Conservation (phyloP, 2,113 vertebrate genomes). For the Myrmecobius fasciatus region DNA sequence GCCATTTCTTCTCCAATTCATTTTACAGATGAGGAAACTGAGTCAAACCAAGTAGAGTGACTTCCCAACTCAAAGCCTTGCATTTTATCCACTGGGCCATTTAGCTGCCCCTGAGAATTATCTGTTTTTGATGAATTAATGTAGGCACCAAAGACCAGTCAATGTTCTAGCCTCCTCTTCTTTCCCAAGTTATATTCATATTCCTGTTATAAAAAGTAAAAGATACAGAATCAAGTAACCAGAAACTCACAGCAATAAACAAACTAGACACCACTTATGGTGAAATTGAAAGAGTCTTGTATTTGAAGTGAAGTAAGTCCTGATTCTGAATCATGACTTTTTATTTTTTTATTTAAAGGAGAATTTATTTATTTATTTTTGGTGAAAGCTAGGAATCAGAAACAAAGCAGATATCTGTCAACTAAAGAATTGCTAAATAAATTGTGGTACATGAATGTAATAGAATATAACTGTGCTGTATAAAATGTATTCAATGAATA, state of each 20-base stretch:
- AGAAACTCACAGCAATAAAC: neutral
- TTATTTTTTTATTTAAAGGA: neutral
- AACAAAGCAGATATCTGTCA: too few relatives aligned
- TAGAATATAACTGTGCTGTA: too few relatives aligned
- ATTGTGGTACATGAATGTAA: too few relatives aligned
- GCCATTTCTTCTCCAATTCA: neutral
- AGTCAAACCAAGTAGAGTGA: neutral
- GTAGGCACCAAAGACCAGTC: neutral
- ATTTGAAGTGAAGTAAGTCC: neutral
- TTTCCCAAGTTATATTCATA: neutral
- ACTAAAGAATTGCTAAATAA: too few relatives aligned
- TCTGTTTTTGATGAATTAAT: neutral
- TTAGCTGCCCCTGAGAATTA: neutral
- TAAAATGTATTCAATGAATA: too few relatives aligned
- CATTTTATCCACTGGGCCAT: neutral
- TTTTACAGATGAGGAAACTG: neutral
- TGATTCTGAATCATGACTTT: neutral
- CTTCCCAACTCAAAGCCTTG: neutral
- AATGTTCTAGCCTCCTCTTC: neutral
- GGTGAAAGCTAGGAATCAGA: too few relatives aligned
- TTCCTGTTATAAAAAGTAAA: neutral
- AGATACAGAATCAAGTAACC: neutral
- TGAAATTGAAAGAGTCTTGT: neutral
- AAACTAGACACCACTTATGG: neutral
- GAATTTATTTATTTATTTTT: too few relatives aligned